phyloP scores from a whole-genome alignment of 2,113 vertebrate genomes.

The Amphiprion ocellaris region DNA sequence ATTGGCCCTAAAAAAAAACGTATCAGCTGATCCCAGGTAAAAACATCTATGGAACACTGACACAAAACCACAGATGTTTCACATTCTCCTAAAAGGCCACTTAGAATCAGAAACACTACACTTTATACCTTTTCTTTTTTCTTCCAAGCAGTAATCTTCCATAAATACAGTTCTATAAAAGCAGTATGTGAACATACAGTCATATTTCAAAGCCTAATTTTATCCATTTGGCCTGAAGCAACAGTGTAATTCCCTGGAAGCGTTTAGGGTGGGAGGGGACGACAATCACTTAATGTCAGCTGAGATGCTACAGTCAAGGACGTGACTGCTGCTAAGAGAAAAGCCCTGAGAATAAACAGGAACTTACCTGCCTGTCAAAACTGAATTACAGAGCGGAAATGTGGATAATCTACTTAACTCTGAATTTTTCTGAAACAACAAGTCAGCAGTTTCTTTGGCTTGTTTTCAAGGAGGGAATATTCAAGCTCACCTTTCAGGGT shows the following conservation, averaged over 20 bases:
- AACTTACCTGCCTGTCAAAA: not conserved
- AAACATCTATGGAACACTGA: conserved; percentile 12
- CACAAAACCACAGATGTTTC: not conserved
- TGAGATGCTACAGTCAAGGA: conserved; percentile 18
- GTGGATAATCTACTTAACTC: conserved; percentile 36
- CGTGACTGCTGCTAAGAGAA: not conserved
- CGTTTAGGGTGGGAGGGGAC: conserved; percentile 10
- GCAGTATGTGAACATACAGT: not conserved
- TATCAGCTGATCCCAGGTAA: not conserved
- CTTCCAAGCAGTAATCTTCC: not conserved
- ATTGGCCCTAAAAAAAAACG: too few relatives aligned
- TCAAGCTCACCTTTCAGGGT: conserved; percentile 91
- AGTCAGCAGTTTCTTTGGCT: conserved; percentile 17
- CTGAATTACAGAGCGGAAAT: conserved; percentile 12
- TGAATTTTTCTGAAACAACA: conserved; percentile 20
- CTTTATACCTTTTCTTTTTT: not conserved
- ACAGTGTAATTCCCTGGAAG: conserved; percentile 15
- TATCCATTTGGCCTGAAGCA: conserved; percentile 24
- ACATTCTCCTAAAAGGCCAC: conserved; percentile 1
- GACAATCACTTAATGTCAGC: conserved; percentile 20
- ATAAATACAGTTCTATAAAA: conserved; percentile 18
- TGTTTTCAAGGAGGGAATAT: conserved; percentile 1
- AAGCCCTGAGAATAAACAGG: not conserved
- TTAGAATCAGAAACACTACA: not conserved
- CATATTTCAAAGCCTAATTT: conserved; percentile 9